Base-by-base conservation (phyloP, 1,140 invertebrate genomes). In the Drosophila micromelanica region DNA sequence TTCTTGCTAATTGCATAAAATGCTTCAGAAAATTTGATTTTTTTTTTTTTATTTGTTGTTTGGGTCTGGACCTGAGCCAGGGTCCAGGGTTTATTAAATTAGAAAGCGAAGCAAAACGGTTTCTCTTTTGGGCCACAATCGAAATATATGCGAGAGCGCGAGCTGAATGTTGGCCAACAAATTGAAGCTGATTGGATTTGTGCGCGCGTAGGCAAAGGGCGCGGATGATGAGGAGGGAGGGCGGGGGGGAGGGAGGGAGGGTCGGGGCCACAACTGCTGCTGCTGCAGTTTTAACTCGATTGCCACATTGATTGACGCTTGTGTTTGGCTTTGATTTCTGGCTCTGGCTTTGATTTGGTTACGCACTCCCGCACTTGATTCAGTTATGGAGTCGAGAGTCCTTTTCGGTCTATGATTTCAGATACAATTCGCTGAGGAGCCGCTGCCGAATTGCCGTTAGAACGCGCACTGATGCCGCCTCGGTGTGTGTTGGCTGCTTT, bases 1-100 rank as follows among this genome's bases (percentile, higher is more conserved):
- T 55, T 35, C 40, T 32, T 46, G 61, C 51, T 84, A 82, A 82
- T 79, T 79, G 65, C 49, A 84, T 84, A 46, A 72, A 62, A 61
- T 59, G 43, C 38, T 59, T 65, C 27, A 61, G 43, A 69, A 73
- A 59, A 38, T 13, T 56, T 38, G n/a, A 37, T 46, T 55, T n/a
- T 56, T 37, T 56, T 23, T 56, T 30, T n/a, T 17, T 52, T 52
- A 37, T 52, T 52, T 30, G 27, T 40, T 49, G 37, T 6, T 6
- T 27, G 17, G 30, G 12, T n/a, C 27, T 27, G 27, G 27, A 6
- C 23, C 37, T 2, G 32, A 35, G 32, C 32, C 27, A 5, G 27
- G 27, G 5, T 11, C 13, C 32, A 1, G n/a, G 30, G 6, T 52
- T 69, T 61, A 69, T 69, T 69, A 40, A 69, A 60, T 69, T 69